Conservation (phyloP, 1,140 invertebrate species). For the Mesaphorura yosii region DNA sequence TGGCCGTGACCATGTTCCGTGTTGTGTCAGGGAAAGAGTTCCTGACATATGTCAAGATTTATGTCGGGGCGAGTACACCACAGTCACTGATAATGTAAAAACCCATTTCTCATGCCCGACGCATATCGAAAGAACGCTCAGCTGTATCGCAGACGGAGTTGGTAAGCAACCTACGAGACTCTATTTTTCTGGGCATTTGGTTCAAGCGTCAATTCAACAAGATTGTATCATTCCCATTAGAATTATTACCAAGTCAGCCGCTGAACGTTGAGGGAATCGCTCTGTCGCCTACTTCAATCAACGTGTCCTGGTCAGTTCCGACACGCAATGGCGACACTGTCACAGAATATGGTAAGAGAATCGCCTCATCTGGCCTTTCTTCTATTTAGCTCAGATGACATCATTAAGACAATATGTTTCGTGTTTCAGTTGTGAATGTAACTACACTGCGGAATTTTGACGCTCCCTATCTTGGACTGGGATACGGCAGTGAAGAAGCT, state of each 20-base stretch:
- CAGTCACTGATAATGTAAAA: slow-evolving; percentile 67
- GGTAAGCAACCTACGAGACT: no score
- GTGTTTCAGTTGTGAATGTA: slow-evolving; percentile 60
- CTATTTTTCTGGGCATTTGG: no score
- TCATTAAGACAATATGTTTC: no score
- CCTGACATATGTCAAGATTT: slow-evolving; percentile 73
- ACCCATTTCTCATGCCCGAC: slow-evolving; percentile 69
- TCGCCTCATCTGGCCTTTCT: no score
- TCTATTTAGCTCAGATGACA: no score
- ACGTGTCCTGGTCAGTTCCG: slow-evolving; percentile 55
- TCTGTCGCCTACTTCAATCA: slow-evolving; percentile 53
- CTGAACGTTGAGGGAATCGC: slow-evolving; percentile 55
- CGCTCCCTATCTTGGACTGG: slow-evolving; percentile 29
- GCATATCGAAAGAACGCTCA: slow-evolving; percentile 65
- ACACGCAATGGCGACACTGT: slow-evolving; percentile 49
- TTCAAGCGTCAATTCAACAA: no score
- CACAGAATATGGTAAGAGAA: slow-evolving; percentile 51
- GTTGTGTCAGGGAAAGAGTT: slow-evolving; percentile 62
- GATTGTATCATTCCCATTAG: slow-evolving; percentile 32
- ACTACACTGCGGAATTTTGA: slow-evolving; percentile 56
- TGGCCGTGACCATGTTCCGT: slow-evolving; percentile 68
- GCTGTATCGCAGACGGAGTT: slow-evolving; percentile 21
- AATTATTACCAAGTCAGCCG: slow-evolving; percentile 59
- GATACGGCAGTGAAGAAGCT: slow-evolving; percentile 14
- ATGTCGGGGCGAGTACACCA: slow-evolving; percentile 68